These are phyloP conservation scores for Cataglyphis rosenhaueri DNA, from an alignment of 2,888 invertebrate genomes.

Conservation along the genomic window DNA sequence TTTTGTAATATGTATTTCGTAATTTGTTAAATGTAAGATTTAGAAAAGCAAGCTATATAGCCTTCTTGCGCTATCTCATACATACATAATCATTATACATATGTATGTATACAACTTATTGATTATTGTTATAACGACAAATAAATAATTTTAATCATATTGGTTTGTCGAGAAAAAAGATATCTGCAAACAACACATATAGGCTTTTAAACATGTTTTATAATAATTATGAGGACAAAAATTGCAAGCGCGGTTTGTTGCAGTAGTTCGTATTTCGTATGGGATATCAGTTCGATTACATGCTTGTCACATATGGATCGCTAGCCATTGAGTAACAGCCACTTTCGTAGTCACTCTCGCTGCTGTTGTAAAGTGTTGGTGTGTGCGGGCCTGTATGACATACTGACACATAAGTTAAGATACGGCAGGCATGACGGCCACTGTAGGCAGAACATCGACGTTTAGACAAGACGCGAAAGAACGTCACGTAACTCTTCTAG, in stretches of 20 bases:
- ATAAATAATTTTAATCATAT: neutral
- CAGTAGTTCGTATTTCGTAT: slow-evolving; percentile 2
- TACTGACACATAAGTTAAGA: slow-evolving; percentile 73
- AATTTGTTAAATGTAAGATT: neutral
- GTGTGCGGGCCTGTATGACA: slow-evolving; percentile 72
- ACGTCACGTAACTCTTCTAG: neutral
- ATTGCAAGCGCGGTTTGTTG: neutral
- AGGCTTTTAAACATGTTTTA: too few relatives aligned
- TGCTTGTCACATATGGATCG: slow-evolving; percentile 65
- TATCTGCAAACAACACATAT: too few relatives aligned
- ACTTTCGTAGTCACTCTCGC: slow-evolving; percentile 70
- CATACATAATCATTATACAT: neutral
- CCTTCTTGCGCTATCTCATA: neutral
- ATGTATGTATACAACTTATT: neutral
- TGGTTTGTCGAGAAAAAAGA: too few relatives aligned
- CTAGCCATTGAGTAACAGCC: slow-evolving; percentile 71
- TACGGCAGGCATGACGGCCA: slow-evolving; percentile 31
- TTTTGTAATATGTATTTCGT: neutral
- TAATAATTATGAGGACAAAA: neutral
- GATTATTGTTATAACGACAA: neutral
- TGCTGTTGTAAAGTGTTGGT: slow-evolving; percentile 60
- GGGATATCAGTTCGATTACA: slow-evolving; percentile 32
- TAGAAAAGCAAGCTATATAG: neutral
- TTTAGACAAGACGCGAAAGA: neutral
- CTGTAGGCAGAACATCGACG: neutral